Conservation (phyloP, 1,140 invertebrate species). For the Pogonomyrmex barbatus region DNA sequence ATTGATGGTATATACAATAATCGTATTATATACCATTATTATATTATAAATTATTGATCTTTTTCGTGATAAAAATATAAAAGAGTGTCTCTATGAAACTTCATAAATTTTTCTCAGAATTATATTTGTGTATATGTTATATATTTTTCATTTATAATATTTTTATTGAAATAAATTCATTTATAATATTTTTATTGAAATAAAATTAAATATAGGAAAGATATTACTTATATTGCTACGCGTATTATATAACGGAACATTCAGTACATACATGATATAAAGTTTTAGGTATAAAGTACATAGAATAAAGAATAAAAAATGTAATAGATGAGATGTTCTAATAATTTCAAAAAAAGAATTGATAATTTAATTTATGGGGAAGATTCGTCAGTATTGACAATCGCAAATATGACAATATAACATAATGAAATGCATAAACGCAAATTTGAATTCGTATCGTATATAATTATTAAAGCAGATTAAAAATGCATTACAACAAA, state of each 20-base stretch:
- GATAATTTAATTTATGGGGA: not conserved
- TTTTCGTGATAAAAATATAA: not conserved
- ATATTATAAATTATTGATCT: not conserved
- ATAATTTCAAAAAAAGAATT: not conserved
- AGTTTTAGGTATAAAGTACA: not conserved
- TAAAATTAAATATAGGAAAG: not conserved
- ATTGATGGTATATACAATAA: too few relatives aligned
- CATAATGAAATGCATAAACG: slow-evolving; percentile 2
- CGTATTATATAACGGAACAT: not conserved
- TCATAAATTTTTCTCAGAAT: too few relatives aligned
- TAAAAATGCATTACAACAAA: not conserved
- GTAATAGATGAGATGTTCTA: not conserved
- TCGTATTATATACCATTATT: not conserved
- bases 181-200: not conserved
- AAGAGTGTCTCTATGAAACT: too few relatives aligned
- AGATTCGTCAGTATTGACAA: not conserved
- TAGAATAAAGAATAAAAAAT: slow-evolving; percentile 16
- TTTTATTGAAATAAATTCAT: slow-evolving; percentile 12
- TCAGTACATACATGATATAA: not conserved
- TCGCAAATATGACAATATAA: not conserved
- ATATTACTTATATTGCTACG: not conserved
- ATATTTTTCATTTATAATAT: not conserved
- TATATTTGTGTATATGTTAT: not conserved
- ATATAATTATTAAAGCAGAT: slow-evolving; percentile 26
- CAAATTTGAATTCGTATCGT: slow-evolving; percentile 15